Conservation (phyloP, 2,797 vertebrate species). For the Malurus splendens region DNA sequence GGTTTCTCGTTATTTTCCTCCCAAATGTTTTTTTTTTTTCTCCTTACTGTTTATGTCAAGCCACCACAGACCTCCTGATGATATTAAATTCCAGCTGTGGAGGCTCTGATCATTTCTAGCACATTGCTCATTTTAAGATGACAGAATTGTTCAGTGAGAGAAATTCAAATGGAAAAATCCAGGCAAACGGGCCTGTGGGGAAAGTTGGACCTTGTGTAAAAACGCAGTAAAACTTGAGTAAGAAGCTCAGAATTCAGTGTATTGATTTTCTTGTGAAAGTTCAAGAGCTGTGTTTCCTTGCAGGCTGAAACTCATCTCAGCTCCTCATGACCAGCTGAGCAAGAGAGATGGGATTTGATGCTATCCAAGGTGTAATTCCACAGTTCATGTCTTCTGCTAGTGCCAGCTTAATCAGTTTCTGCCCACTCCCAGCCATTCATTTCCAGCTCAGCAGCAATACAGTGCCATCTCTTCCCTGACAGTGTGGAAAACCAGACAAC, state of each 20-base stretch:
- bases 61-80: neutral
- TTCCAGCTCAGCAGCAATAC: constrained; percentile 38
- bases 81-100: neutral
- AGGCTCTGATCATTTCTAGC: neutral
- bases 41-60: neutral
- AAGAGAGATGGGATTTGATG: constrained; percentile 36
- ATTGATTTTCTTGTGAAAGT: constrained; percentile 21
- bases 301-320: constrained; percentile 16
- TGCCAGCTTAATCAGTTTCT: constrained; percentile 4
- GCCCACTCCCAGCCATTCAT: neutral
- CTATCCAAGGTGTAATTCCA: constrained; percentile 33
- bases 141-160: neutral
- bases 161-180: neutral
- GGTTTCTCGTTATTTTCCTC: neutral
- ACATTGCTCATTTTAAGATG: neutral
- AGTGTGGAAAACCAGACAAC: neutral
- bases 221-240: neutral
- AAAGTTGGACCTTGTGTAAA: neutral
- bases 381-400: constrained; percentile 12
- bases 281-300: constrained; percentile 16
- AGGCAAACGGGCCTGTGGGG: neutral
- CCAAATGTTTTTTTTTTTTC: neutral
- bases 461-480: neutral
- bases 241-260: neutral
- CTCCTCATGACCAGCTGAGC: constrained; percentile 35